Conservation (phyloP, 1,140 invertebrate genomes). For the Drosophila littoralis region DNA sequence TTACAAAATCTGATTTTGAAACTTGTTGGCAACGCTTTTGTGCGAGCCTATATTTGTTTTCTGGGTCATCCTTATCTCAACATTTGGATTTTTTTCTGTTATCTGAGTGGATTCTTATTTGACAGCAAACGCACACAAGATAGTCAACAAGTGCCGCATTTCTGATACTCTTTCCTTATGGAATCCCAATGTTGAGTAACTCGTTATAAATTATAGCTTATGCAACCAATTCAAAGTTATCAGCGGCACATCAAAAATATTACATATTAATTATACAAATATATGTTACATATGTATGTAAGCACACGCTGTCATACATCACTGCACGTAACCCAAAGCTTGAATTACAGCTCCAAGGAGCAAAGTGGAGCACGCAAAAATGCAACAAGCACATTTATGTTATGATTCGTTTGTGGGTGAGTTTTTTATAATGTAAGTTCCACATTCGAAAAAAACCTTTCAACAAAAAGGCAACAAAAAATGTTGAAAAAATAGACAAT, state of each 20-base stretch:
- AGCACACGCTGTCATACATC: neutral
- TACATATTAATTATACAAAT: too few species aligned
- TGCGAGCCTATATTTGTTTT: conserved; percentile 8
- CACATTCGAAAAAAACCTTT: too few species aligned
- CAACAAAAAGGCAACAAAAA: too few species aligned
- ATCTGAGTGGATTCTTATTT: conserved; percentile 10
- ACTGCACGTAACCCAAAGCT: neutral
- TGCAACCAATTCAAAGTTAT: neutral
- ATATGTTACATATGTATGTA: too few species aligned
- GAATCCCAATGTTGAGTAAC: neutral
- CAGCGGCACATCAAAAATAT: too few species aligned
- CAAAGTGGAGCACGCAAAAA: too few species aligned
- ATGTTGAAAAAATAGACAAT: too few species aligned
- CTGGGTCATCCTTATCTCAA: conserved; percentile 44
- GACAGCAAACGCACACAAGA: conserved; percentile 15
- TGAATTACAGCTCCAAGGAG: too few species aligned
- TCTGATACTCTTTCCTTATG: neutral
- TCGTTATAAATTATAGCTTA: neutral
- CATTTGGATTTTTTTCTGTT: conserved; percentile 16
- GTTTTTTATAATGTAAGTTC: too few species aligned
- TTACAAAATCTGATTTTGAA: conserved; percentile 45
- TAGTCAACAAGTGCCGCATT: neutral
- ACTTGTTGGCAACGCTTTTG: conserved; percentile 8
- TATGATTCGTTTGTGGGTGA: too few species aligned
- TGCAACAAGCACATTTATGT: too few species aligned